Conservation (phyloP, 2,888 invertebrate genomes). For the Rotaria sp. region DNA sequence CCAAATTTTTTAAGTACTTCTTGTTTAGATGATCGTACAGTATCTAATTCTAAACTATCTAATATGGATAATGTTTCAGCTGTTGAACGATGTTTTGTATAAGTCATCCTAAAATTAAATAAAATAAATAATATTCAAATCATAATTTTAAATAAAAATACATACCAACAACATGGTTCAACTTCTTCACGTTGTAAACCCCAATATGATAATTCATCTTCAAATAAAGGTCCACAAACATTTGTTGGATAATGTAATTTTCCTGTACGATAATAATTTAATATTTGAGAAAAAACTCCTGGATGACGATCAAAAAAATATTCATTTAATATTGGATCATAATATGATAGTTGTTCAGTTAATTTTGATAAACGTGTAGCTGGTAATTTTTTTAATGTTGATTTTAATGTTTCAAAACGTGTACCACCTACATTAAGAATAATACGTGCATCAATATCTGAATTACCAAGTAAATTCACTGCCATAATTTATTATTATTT, state of each 20-base stretch:
- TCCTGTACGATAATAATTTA: conserved; percentile 89
- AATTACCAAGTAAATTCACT: not conserved
- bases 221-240: conserved; percentile 90
- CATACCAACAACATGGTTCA: conserved; percentile 41
- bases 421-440: conserved; percentile 90
- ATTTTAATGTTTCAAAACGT: conserved; percentile 64
- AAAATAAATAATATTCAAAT: not conserved
- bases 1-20: conserved; percentile 36
- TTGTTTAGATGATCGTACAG: conserved; percentile 32
- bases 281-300: conserved; percentile 76
- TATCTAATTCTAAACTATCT: conserved; percentile 31
- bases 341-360: conserved; percentile 80
- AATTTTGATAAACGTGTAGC: conserved; percentile 80
- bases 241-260: conserved; percentile 93
- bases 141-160: not conserved
- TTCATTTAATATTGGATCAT: conserved; percentile 91
- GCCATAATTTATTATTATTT: not conserved
- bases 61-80: conserved; percentile 39
- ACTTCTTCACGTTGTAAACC: conserved; percentile 86
- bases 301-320: conserved; percentile 90
- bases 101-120: conserved; percentile 29
- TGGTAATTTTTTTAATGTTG: conserved; percentile 82
- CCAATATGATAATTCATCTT: conserved; percentile 94
- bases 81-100: conserved; percentile 40
- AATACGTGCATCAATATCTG: conserved; percentile 57